Evolutionary conservation across 2,113 vertebrate genomes (phyloP).

Genomic region (Antigone vipio): DNA sequence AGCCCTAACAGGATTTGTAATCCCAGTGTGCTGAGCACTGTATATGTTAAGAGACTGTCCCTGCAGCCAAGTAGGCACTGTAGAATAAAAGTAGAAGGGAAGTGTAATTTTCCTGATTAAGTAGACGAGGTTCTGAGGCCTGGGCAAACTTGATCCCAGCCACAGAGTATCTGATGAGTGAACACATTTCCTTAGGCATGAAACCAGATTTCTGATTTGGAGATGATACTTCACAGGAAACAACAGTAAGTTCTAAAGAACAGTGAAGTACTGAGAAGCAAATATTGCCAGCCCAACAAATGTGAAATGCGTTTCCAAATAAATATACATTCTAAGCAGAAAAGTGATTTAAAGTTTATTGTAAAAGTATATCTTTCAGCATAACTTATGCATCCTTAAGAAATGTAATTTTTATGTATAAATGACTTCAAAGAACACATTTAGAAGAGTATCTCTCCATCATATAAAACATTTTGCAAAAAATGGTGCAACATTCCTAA

Average conservation of each 20-base stretch:
- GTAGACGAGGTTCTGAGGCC: background rate
- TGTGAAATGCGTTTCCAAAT: background rate
- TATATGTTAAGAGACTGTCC: background rate
- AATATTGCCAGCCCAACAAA: background rate
- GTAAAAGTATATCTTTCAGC: background rate
- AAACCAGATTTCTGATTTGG: background rate
- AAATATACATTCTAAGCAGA: background rate
- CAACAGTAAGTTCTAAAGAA: background rate
- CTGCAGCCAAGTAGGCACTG: background rate
- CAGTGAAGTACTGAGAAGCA: background rate
- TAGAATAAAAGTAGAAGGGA: background rate
- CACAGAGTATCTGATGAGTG: background rate
- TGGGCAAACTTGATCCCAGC: background rate
- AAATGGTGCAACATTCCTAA: background rate
- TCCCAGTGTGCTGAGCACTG: background rate
- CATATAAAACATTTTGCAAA: background rate
- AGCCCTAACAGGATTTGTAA: background rate
- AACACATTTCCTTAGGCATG: background rate
- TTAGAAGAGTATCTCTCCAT: background rate
- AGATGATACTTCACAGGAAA: background rate
- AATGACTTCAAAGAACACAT: background rate
- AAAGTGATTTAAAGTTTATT: background rate
- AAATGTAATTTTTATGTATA: background rate
- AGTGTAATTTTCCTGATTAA: background rate
- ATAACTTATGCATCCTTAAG: background rate